phyloP scores from a whole-genome alignment of 2,888 invertebrate genomes.

The Philereme transversata region DNA sequence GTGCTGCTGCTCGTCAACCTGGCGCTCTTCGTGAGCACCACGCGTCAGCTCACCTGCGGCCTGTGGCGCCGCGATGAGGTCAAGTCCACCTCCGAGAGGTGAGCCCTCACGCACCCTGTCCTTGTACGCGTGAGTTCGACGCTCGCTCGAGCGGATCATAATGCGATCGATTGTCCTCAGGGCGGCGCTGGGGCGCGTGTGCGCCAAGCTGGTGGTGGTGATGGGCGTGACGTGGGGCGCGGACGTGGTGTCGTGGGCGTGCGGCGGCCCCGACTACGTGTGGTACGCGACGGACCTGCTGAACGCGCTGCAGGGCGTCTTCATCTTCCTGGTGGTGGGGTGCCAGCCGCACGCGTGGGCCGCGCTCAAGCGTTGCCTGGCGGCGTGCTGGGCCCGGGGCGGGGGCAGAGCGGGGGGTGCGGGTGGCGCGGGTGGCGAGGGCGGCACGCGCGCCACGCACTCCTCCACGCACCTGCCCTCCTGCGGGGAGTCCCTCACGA shows the following conservation, averaged over 20 bases:
- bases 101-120: constrained; percentile 26
- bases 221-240: constrained; percentile 85
- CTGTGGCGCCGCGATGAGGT: constrained; percentile 95
- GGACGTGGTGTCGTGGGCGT: constrained; percentile 93
- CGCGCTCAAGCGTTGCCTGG: constrained; percentile 64
- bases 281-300: constrained; percentile 94
- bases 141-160: neutral
- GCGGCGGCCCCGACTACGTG: constrained; percentile 90
- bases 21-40: constrained; percentile 91
- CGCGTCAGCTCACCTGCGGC: constrained; percentile 93
- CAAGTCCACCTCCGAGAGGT: constrained; percentile 87
- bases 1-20: constrained; percentile 90
- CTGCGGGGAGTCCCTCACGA: constrained; percentile 89
- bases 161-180: constrained; percentile 51
- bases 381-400: constrained; percentile 83
- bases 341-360: constrained; percentile 92
- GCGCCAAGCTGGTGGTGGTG: constrained; percentile 91
- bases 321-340: constrained; percentile 94
- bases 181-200: constrained; percentile 92
- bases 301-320: constrained; percentile 93
- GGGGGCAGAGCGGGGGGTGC: constrained; percentile 69
- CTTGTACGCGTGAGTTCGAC: neutral
- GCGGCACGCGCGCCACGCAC: constrained; percentile 74
- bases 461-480: constrained; percentile 93
- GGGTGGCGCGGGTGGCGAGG: constrained; percentile 76